Evolutionary conservation across 2,797 vertebrate genomes (phyloP).

Genomic region (Coendou prehensilis): DNA sequence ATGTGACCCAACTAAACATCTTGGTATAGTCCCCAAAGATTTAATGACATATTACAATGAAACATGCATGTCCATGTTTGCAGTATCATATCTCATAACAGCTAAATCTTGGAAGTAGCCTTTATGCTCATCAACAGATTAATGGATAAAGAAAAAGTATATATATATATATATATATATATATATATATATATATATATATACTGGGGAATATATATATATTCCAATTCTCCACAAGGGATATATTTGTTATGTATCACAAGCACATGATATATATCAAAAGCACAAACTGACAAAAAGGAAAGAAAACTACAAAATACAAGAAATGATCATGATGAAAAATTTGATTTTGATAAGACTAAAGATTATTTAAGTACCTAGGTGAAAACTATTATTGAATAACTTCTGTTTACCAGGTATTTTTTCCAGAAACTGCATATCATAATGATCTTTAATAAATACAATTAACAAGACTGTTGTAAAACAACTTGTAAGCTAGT

Average conservation of each 20-base stretch:
- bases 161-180: too few species aligned
- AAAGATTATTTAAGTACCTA: background rate
- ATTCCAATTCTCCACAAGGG: background rate
- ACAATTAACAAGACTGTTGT: background rate
- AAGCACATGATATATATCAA: background rate
- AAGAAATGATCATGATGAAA: background rate
- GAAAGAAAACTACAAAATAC: background rate
- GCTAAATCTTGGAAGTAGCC: background rate
- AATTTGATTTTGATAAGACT: background rate
- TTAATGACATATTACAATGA: background rate
- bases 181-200: too few species aligned
- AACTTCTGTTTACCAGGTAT: background rate
- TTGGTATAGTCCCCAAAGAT: background rate
- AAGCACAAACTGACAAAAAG: background rate
- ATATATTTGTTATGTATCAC: background rate
- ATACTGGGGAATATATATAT: too few species aligned
- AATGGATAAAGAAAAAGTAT: background rate
- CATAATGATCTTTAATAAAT: background rate
- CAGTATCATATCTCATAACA: background rate
- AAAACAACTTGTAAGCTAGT: background rate
- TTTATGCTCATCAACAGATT: background rate
- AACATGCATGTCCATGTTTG: background rate
- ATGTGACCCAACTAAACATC: background rate
- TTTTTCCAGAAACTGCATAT: background rate
- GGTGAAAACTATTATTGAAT: background rate